Conservation (phyloP, 92 coral and sea anemone species). For the Siderastrea radians region DNA sequence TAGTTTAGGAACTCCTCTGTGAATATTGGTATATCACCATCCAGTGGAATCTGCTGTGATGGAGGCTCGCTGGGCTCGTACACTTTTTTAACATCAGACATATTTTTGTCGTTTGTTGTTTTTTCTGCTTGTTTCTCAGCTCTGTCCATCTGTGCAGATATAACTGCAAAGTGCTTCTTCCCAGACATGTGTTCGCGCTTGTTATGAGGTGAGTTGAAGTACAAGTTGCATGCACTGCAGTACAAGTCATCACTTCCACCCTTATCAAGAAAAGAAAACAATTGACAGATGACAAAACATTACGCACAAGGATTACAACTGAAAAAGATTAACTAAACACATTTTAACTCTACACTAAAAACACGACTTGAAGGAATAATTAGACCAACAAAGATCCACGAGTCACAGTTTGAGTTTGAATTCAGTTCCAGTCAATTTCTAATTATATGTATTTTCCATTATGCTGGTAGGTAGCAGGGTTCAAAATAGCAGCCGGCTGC, state of each 20-base stretch:
- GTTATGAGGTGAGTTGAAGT: constrained; percentile 93
- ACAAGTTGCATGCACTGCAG: constrained; percentile 92
- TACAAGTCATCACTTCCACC: constrained; percentile 75
- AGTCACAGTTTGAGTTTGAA: too few relatives aligned
- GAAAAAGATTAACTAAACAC: neutral
- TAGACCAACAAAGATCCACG: too few relatives aligned
- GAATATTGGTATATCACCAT: constrained; percentile 97
- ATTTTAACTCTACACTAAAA: neutral
- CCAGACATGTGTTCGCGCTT: constrained; percentile 92
- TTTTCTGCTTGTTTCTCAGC: constrained; percentile 64
- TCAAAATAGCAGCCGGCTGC: too few relatives aligned
- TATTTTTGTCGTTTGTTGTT: constrained; percentile 30
- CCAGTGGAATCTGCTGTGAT: constrained; percentile 64
- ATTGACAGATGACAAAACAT: neutral
- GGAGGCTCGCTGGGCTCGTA: constrained; percentile 50
- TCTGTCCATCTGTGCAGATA: constrained; percentile 75
- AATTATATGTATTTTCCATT: too few relatives aligned
- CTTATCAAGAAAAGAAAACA: neutral
- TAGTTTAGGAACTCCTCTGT: constrained; percentile 99
- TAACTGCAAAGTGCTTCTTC: constrained; percentile 83
- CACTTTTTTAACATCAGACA: constrained; percentile 56
- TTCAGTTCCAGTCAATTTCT: too few relatives aligned
- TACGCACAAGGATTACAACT: neutral
- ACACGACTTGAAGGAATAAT: neutral
- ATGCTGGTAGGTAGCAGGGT: too few relatives aligned